Conservation (phyloP, 2,113 vertebrate genomes). For the Petroica traversi region DNA sequence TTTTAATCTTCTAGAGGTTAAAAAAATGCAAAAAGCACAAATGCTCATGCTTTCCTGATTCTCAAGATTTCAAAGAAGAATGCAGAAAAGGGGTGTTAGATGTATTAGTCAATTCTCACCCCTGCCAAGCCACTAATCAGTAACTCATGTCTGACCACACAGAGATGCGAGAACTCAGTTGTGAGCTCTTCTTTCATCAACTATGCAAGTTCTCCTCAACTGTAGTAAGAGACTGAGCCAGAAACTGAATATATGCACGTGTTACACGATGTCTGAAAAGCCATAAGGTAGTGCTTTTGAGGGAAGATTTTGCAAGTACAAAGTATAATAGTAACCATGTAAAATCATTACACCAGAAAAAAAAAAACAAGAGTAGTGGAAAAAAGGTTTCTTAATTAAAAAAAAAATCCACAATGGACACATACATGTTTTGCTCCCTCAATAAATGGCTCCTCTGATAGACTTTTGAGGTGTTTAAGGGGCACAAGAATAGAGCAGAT, state of each 20-base stretch:
- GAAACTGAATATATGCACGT: background rate
- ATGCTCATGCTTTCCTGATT: background rate
- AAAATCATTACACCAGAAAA: background rate
- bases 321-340: background rate
- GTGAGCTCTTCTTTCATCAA: constrained; percentile 17
- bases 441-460: background rate
- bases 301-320: background rate
- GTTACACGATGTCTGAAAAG: background rate
- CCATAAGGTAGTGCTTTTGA: background rate
- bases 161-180: constrained; percentile 20
- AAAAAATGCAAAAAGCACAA: background rate
- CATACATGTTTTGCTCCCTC: background rate
- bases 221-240: background rate
- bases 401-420: background rate
- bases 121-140: constrained; percentile 47
- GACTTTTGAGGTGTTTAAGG: background rate
- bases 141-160: background rate
- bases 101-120: constrained; percentile 7
- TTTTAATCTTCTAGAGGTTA: background rate
- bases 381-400: background rate
- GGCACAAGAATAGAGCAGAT: background rate
- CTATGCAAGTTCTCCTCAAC: constrained; percentile 24
- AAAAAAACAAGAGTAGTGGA: background rate
- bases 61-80: background rate
- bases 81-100: background rate